Evolutionary conservation across 2,797 vertebrate species (phyloP).

Genomic region (Gymnothorax javanicus): DNA sequence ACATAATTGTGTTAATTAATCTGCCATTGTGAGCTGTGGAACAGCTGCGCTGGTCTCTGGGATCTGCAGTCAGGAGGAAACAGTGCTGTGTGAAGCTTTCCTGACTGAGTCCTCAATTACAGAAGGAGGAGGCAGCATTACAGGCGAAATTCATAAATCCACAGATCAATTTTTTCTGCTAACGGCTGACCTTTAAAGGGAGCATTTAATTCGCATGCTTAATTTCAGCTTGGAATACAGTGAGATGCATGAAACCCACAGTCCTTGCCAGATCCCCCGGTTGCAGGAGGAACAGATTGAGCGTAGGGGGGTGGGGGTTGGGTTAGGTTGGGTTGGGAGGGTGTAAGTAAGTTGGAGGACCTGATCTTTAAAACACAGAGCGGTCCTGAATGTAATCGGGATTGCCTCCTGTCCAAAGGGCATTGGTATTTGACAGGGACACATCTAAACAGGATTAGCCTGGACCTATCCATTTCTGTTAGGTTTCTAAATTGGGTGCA

Average conservation of each 20-base stretch:
- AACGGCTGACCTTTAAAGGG: conserved; percentile 94
- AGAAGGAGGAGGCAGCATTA: conserved; percentile 75
- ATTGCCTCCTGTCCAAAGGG: conserved; percentile 60
- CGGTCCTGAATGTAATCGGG: conserved; percentile 63
- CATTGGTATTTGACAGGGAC: conserved; percentile 67
- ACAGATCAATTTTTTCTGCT: conserved; percentile 90
- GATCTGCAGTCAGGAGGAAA: conserved; percentile 97
- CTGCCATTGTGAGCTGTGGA: conserved; percentile 96
- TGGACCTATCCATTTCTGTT: conserved; percentile 73
- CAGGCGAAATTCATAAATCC: conserved; percentile 82
- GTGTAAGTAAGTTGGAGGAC: conserved; percentile 72
- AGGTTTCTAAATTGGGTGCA: conserved; percentile 64
- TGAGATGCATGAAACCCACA: conserved; percentile 85
- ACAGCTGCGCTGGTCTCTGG: conserved; percentile 95
- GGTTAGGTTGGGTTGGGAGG: conserved; percentile 69
- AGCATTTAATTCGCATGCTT: conserved; percentile 81
- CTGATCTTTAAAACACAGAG: conserved; percentile 73
- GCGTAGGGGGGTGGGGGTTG: conserved; percentile 66
- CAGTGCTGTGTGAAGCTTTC: conserved; percentile 93
- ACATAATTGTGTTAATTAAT: conserved; percentile 99
- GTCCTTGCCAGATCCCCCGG: conserved; percentile 79
- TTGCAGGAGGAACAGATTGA: conserved; percentile 33
- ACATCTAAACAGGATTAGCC: conserved; percentile 71
- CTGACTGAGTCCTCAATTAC: conserved; percentile 92
- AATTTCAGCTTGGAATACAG: conserved; percentile 91